phyloP scores from a whole-genome alignment of 2,888 invertebrate genomes.

The Cataglyphis rosenhaueri region DNA sequence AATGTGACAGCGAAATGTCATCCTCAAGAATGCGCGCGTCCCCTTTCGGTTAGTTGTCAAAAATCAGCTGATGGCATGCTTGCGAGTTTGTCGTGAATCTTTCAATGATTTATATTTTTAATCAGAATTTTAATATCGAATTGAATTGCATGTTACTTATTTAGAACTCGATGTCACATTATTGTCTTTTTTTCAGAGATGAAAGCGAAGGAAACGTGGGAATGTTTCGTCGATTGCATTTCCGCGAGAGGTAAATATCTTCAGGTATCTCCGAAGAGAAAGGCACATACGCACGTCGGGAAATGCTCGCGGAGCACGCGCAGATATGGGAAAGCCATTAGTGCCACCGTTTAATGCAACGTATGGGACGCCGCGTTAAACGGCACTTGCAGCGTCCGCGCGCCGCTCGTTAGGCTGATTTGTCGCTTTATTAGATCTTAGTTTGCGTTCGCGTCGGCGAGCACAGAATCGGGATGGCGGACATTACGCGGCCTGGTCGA shows the following conservation, averaged over 20 bases:
- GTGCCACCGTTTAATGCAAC: constrained; percentile 69
- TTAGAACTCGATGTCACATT: background rate
- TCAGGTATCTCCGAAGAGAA: constrained; percentile 25
- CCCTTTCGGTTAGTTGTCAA: background rate
- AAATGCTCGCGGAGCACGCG: constrained; percentile 51
- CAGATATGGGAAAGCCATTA: constrained; percentile 74
- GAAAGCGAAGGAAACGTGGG: background rate
- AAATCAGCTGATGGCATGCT: background rate
- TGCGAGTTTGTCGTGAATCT: background rate
- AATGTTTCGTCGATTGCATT: background rate
- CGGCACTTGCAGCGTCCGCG: constrained; percentile 73
- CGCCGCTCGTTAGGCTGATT: constrained; percentile 82
- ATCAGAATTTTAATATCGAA: background rate
- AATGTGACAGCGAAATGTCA: constrained; percentile 8
- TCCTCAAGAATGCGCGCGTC: no score
- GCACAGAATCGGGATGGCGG: constrained; percentile 59
- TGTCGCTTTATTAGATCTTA: constrained; percentile 86
- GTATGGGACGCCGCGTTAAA: constrained; percentile 71
- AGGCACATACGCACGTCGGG: constrained; percentile 64
- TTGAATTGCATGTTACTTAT: background rate
- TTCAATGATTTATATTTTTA: background rate
- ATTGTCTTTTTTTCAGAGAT: background rate
- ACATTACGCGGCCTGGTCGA: constrained; percentile 68
- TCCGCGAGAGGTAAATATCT: background rate
- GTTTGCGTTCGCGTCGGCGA: constrained; percentile 73